Percentiles rank a stretch among this genome's conserved stretches.
These are phyloP conservation scores for Micromys minutus DNA, from an alignment of 2,113 vertebrate genomes.

Conservation along the genomic window DNA sequence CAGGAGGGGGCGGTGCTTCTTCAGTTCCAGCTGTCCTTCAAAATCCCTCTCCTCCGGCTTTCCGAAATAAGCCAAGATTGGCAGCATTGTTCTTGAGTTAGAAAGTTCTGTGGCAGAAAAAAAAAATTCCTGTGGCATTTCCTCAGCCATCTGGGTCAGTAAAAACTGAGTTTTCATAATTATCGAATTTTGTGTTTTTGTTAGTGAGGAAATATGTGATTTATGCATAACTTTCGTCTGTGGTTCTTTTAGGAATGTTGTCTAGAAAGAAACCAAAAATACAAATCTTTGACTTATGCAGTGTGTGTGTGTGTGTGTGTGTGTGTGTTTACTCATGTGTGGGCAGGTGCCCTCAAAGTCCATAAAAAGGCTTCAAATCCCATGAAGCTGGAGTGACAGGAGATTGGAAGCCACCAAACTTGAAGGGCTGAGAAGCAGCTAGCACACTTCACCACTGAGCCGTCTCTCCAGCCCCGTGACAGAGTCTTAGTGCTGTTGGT, in stretches of 20 bases:
- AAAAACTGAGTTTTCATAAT: constrained; percentile 45
- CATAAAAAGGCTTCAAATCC: too few species aligned
- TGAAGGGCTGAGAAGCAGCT: neutral
- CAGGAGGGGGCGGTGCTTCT: neutral
- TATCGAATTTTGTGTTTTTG: constrained; percentile 38
- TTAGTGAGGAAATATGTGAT: neutral
- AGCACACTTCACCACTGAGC: neutral
- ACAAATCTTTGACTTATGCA: constrained; percentile 58
- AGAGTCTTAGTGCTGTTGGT: neutral
- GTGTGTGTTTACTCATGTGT: neutral
- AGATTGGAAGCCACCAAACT: neutral
- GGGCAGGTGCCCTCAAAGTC: too few species aligned
- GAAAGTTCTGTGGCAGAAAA: constrained; percentile 27
- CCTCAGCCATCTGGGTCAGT: neutral
- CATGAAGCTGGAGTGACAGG: neutral
- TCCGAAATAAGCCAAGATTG: constrained; percentile 24
- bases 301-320: neutral
- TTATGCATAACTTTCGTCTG: neutral
- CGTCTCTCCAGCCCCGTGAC: neutral
- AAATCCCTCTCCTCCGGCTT: neutral
- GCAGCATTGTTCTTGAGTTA: constrained; percentile 8
- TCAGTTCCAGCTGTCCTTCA: neutral
- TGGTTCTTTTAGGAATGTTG: constrained; percentile 36
- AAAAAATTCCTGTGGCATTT: constrained; percentile 1
- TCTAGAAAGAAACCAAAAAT: constrained; percentile 58